Base-by-base conservation (phyloP, 1,140 invertebrate species). In the Megathymus violae region DNA sequence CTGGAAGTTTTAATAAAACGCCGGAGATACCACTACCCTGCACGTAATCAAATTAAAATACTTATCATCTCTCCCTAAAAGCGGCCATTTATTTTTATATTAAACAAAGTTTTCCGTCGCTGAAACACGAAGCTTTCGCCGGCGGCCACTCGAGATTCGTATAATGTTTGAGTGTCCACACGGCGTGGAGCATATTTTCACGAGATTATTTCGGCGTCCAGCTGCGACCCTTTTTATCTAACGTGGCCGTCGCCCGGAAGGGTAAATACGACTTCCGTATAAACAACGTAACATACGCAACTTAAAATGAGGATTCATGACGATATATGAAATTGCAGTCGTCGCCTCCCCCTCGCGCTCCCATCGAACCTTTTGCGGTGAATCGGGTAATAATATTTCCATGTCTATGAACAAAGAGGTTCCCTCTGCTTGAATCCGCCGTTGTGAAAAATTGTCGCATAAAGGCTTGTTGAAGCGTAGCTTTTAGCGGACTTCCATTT, bases 331-430 rank as follows among this genome's bases (percentile, higher is more conserved):
- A 80, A 85, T 85, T 83, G 74, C 71, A 68, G 63, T 54, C 61
- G 63, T 69, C 59, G 62, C 63, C 62, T 61, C 64, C 59, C 60
- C 67, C 63, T n/a, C n/a, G n/a, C 74, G 82, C 59, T 36, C 64
- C 52, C 70, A 67, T 68, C 66, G 69, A 77, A 78, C 74, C 79
- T 82, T 80, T 84, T 73, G 71, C 69, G 72, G 74, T 67, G 74
- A 80, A 79, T 82, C 75, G 79, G 64, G 76, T 80, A 84, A 86
- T 86, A 83, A 80, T 79, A 85, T 89, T 82, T 85, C 82, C 77
- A 78, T 84, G 74, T 79, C 72, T 64, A 65, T 85, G 83, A 80
- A 80, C 83, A 86, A 83, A 86, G 80, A 74, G 73, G 62, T 69
- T 67, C 61, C 56, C 67, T 74, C 64, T 64, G 72, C 82, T 82